Conservation (phyloP, 2,888 invertebrate species). For the Eubasilissa splendida region DNA sequence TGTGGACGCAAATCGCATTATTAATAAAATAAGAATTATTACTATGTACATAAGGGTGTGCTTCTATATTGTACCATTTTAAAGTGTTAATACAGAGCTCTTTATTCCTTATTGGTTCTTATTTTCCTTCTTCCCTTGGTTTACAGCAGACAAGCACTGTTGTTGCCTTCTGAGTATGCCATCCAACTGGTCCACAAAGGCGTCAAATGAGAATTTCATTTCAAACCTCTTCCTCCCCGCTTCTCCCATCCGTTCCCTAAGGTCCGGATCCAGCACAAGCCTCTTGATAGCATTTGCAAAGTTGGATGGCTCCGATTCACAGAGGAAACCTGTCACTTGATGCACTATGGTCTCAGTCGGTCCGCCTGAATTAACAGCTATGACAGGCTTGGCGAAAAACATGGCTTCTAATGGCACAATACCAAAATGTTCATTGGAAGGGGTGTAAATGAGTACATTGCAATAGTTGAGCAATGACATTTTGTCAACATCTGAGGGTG, state of each 20-base stretch:
- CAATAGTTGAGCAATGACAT: slow-evolving; percentile 84
- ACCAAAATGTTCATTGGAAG: slow-evolving; percentile 98
- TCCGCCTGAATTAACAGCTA: slow-evolving; percentile 96
- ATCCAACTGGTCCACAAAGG: slow-evolving; percentile 82
- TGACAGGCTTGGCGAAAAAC: slow-evolving; percentile 93
- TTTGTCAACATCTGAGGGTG: slow-evolving; percentile 90
- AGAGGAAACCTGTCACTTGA: slow-evolving; percentile 86
- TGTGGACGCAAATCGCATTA: too few relatives aligned
- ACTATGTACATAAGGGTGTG: too few relatives aligned
- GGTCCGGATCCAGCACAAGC: slow-evolving; percentile 75
- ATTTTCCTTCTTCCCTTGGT: slow-evolving; percentile 37
- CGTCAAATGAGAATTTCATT: slow-evolving; percentile 86
- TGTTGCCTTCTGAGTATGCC: slow-evolving; percentile 57
- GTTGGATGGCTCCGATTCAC: slow-evolving; percentile 77
- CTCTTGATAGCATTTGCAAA: slow-evolving; percentile 86
- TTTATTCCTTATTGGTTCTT: slow-evolving; percentile 35
- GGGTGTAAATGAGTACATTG: slow-evolving; percentile 92
- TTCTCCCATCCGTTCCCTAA: slow-evolving; percentile 80
- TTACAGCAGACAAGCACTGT: slow-evolving; percentile 35
- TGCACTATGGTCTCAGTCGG: slow-evolving; percentile 93
- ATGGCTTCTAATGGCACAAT: slow-evolving; percentile 99
- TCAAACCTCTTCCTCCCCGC: slow-evolving; percentile 84
- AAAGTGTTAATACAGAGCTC: neutral
- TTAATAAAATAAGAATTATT: too few relatives aligned
- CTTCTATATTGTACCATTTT: too few relatives aligned